Evolutionary conservation across 2,888 invertebrate genomes (phyloP).

Genomic region (Alloplasta piceator): DNA sequence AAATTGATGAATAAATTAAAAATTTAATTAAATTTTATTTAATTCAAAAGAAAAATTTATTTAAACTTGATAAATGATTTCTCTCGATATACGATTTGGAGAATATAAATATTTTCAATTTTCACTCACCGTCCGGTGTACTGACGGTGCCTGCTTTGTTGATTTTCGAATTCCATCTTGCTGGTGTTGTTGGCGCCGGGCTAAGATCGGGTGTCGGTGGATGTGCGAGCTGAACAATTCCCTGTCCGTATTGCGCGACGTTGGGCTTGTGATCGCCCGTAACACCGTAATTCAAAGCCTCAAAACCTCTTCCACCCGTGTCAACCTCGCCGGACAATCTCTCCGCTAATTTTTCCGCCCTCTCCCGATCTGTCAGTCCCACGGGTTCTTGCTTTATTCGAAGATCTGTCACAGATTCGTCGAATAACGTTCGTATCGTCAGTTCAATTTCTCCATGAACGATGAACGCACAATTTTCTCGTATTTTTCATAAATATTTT

Average conservation of each 20-base stretch:
- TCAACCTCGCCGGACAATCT: slow-evolving; percentile 79
- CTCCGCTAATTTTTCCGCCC: slow-evolving; percentile 80
- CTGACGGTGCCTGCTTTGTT: slow-evolving; percentile 91
- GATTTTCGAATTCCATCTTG: slow-evolving; percentile 86
- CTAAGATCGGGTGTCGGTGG: slow-evolving; percentile 84
- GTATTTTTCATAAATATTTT: too few species aligned
- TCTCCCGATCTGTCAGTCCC: slow-evolving; percentile 83
- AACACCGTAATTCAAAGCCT: slow-evolving; percentile 79
- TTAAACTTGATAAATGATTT: background rate
- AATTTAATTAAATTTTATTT: background rate
- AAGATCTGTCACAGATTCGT: slow-evolving; percentile 74
- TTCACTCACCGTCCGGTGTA: slow-evolving; percentile 91
- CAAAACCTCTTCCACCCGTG: slow-evolving; percentile 80
- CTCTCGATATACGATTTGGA: background rate
- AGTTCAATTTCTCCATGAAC: too few species aligned
- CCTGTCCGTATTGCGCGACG: slow-evolving; percentile 75
- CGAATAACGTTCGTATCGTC: too few species aligned
- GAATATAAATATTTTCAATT: slow-evolving; percentile 50
- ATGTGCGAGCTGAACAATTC: slow-evolving; percentile 82
- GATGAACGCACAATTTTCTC: too few species aligned
- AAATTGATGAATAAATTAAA: background rate
- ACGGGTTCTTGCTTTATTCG: slow-evolving; percentile 86
- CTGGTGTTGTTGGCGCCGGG: slow-evolving; percentile 82
- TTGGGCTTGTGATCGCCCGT: slow-evolving; percentile 73
- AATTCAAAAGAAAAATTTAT: background rate